These are phyloP conservation scores for Pentalonia nigronervosa DNA, from an alignment of 1,140 invertebrate species.

Conservation along the genomic window DNA sequence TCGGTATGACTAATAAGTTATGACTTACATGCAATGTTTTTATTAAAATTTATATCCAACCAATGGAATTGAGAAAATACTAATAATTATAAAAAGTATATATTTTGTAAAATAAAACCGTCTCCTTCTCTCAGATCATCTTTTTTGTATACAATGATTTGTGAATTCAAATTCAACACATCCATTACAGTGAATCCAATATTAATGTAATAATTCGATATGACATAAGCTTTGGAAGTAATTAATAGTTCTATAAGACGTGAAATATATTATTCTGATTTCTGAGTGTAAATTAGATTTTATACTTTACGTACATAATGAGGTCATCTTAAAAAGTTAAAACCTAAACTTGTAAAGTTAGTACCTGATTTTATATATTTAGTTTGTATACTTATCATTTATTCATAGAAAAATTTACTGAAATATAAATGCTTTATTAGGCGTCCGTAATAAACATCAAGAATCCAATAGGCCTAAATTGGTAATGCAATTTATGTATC, in stretches of 20 bases:
- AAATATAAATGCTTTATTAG: background rate
- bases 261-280: background rate
- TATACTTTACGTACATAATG: background rate
- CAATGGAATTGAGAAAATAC: too few relatives aligned
- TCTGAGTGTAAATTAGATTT: background rate
- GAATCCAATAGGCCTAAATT: background rate
- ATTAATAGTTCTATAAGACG: background rate
- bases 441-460: background rate
- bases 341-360: background rate
- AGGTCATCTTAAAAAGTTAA: too few relatives aligned
- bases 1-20: background rate
- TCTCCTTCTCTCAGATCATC: background rate
- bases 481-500: background rate
- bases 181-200: too few relatives aligned
- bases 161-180: too few relatives aligned
- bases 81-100: too few relatives aligned
- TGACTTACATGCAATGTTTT: too few relatives aligned
- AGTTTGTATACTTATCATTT: background rate
- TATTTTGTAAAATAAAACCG: background rate
- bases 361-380: background rate
- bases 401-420: background rate
- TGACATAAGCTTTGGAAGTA: too few relatives aligned
- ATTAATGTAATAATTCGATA: too few relatives aligned
- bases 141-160: background rate
- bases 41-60: too few relatives aligned